Evolutionary conservation across 2,797 vertebrate species (phyloP).

Genomic region (Pangasius macronema): DNA sequence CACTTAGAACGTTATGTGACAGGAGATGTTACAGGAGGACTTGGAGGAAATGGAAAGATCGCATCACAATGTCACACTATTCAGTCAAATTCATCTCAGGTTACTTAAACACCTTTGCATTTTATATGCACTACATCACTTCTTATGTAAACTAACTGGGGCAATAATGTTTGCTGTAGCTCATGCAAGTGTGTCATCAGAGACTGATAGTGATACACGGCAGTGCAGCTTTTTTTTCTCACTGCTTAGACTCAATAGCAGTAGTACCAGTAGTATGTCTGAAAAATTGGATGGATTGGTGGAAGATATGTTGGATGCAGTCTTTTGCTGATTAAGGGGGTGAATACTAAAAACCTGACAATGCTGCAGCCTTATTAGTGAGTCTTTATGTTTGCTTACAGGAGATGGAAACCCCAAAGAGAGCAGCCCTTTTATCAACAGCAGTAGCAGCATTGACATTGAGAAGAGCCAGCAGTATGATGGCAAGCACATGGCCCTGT

Average conservation of each 20-base stretch:
- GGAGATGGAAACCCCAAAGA: slow-evolving; percentile 95
- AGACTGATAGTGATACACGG: not conserved
- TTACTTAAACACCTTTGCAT: not conserved
- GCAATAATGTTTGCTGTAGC: not conserved
- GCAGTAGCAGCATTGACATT: slow-evolving; percentile 81
- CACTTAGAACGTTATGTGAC: no score
- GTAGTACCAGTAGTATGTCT: not conserved
- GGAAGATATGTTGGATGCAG: not conserved
- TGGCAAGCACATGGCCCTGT: slow-evolving; percentile 96
- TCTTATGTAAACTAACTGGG: not conserved
- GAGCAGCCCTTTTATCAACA: slow-evolving; percentile 97
- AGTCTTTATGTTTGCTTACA: slow-evolving; percentile 52
- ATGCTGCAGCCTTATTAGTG: slow-evolving; percentile 9
- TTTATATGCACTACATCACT: not conserved
- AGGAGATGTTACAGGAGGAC: not conserved
- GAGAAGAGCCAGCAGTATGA: slow-evolving; percentile 93
- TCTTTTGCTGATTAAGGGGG: not conserved
- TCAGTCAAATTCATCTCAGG: not conserved
- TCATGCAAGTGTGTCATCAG: not conserved
- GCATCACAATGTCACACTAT: not conserved
- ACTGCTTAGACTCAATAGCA: not conserved
- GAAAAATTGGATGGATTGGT: not conserved
- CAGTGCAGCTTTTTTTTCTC: not conserved
- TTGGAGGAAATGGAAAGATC: not conserved
- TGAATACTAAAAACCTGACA: not conserved